These are phyloP conservation scores for Onthophagus taurus DNA, from an alignment of 1,140 invertebrate genomes.

Conservation along the genomic window DNA sequence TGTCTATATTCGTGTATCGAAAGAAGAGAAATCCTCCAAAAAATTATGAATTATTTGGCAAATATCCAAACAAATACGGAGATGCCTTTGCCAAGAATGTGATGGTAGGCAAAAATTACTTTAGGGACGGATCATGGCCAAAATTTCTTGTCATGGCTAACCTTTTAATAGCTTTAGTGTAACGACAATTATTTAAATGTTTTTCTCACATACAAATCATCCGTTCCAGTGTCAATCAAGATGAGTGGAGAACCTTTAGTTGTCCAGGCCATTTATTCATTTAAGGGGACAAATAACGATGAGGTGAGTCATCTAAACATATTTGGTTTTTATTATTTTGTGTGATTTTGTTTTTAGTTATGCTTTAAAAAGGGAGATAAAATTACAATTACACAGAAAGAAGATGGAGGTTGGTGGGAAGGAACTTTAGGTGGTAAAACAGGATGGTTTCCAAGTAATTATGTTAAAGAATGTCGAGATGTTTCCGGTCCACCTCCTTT, in stretches of 20 bases:
- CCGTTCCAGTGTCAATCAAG: too few species aligned
- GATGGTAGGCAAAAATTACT: conserved; percentile 34
- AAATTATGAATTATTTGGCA: conserved; percentile 25
- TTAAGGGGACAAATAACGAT: conserved; percentile 94
- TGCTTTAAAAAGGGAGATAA: conserved; percentile 94
- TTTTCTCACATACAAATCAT: too few species aligned
- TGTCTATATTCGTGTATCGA: too few species aligned
- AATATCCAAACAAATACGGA: conserved; percentile 22
- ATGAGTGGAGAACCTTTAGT: conserved; percentile 56
- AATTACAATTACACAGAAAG: conserved; percentile 80
- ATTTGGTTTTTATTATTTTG: conserved; percentile 11
- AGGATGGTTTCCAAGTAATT: conserved; percentile 98
- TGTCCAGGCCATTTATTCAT: conserved; percentile 85
- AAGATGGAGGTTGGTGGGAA: conserved; percentile 97
- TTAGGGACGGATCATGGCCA: conserved; percentile 27
- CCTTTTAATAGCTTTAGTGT: conserved; percentile 4
- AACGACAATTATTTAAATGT: too few species aligned
- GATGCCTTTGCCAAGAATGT: conserved; percentile 36
- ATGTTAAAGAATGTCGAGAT: conserved; percentile 76
- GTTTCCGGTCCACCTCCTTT: conserved; percentile 22
- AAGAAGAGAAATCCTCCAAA: too few species aligned
- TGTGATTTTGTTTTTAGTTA: conserved; percentile 49
- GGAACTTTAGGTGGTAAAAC: conserved; percentile 89
- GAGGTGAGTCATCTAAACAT: conserved; percentile 53
- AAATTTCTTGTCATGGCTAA: conserved; percentile 17